Base-by-base conservation (phyloP, 2,888 invertebrate genomes). In the Criorhina ranunculi region DNA sequence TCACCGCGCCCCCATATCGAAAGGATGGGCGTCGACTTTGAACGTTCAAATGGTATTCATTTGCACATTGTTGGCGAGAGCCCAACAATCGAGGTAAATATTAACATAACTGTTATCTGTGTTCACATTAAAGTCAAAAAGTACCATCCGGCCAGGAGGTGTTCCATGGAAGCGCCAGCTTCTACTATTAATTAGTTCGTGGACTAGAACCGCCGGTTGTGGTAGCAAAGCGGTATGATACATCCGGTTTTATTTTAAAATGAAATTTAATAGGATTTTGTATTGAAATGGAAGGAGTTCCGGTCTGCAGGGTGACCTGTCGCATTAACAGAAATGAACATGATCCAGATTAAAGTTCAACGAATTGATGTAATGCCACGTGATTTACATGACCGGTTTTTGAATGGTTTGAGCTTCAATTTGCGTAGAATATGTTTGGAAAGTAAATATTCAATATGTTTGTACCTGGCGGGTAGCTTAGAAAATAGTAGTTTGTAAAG, bases 41-140 rank as follows among this genome's bases (percentile, higher is more conserved):
- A 53, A n/a, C 51, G 24, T 29, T 15, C 53, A 37, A 33, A 59
- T 59, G 51, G 51, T 40, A 69, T 57, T 57, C 55, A 69, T 69
- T 69, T 69, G 57, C 69, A 69, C 44, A 57, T 59, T 59, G 57
- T 70, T 70, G 70, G 70, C 70, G 24, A 46, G 24, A 37, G 12
- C 46, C 59, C 70, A 70, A 70, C 59, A 70, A 59, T 70, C 46
- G 59, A 59, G 59, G 70, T 62, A 72, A 72, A 60, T 59, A 42
- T 55, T n/a, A 59, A 59, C 70, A 70, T 17, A 59, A 59, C 70
- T 49, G 60, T 53, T 73, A 73, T 73, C 73, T 60, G 73, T 73
- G 73, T 62, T 42, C 73, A 44, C 53, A 62, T 73, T 73, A 44
- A 73, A 62, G 42, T 73, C 73, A 73, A 62, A 72, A 62, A 73